Base-by-base conservation (phyloP, 2,113 vertebrate genomes). In the Otocyon megalotis region DNA sequence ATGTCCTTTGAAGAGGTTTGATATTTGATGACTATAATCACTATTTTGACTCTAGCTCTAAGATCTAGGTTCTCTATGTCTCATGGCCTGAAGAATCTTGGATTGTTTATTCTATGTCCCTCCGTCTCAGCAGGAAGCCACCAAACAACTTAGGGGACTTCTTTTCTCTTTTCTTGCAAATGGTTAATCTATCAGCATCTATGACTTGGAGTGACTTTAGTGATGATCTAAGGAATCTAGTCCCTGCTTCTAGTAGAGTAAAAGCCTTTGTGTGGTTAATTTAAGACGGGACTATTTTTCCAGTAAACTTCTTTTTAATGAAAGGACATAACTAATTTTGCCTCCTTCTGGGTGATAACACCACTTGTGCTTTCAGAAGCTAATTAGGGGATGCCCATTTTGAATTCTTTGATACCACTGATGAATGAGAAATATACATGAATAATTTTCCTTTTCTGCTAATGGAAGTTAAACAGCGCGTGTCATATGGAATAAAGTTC, bases 381-480 rank as follows among this genome's bases (percentile, higher is more conserved):
- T 98, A 93, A 72, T 74, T 37, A 43, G 60, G 50, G 88, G 88
- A 94, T 37, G 4, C 50, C 28, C 26, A 67, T 88, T 97, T 96
- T 89, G 43, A 96, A 79, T 53, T 95, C 50, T 48, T 37, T 96
- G 72, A 71, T 87, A 65, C 58, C 28, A 32, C 10, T 95, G 58
- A 77, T 5, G 26, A 88, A 84, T 94, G 90, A 97, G 81, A 98
- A 95, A 35, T 88, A 48, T 43, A 83, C 1, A 12, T 48, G 76
- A 65, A 22, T 97, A 95, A 87, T 32, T 62, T 92, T 93, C 95
- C 74, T 88, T 96, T 43, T 84, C 16, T 71, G 85, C 71, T 96
- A 97, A 37, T 90, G 93, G 72, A 30, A 96, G 86, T 93, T 16
- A 26, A 22, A 80, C 14, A 72, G 11, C 17, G 65, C 43, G 28